A percentile compares a stretch with the other conserved stretches of the same genome.
phyloP scores from a whole-genome alignment of 2,888 invertebrate species.

The Diogma glabrata region DNA sequence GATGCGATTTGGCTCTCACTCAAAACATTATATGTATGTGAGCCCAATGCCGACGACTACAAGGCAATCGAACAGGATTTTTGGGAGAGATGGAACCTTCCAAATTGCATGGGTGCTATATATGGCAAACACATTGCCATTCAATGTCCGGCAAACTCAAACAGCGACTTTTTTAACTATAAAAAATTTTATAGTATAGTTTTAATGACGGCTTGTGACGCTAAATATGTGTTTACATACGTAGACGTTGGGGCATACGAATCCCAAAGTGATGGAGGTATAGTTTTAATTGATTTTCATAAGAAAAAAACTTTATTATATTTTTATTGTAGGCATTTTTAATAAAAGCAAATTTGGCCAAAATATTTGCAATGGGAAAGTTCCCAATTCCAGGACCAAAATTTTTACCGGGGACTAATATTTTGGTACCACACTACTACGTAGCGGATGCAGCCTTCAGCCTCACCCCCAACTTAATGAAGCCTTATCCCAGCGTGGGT shows the following conservation, averaged over 20 bases:
- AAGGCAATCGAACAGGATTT: slow-evolving; percentile 12
- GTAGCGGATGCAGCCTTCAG: neutral
- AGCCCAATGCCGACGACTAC: slow-evolving; percentile 8
- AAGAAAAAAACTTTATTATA: neutral
- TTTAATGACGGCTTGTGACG: neutral
- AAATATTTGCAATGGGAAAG: neutral
- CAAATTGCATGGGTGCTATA: slow-evolving; percentile 23
- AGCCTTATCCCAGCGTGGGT: neutral
- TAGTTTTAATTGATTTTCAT: neutral
- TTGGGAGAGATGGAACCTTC: slow-evolving; percentile 18
- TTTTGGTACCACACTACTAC: too few relatives aligned
- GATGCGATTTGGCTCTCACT: slow-evolving; percentile 14
- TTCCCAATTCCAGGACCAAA: too few relatives aligned
- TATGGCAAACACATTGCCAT: slow-evolving; percentile 25
- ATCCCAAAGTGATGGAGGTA: neutral
- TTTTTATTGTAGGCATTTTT: neutral
- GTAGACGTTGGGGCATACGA: neutral
- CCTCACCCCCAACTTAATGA: neutral
- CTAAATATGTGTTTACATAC: neutral
- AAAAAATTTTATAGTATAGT: neutral
- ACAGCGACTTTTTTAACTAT: slow-evolving; percentile 15
- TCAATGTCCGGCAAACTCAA: slow-evolving; percentile 23
- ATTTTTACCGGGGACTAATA: too few relatives aligned
- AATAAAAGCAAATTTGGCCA: neutral
- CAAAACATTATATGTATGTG: slow-evolving; percentile 4